A percentile compares a stretch with the other conserved stretches of the same genome.
Evolutionary conservation across 2,113 vertebrate species (phyloP).

Genomic region (Fregata magnificens): DNA sequence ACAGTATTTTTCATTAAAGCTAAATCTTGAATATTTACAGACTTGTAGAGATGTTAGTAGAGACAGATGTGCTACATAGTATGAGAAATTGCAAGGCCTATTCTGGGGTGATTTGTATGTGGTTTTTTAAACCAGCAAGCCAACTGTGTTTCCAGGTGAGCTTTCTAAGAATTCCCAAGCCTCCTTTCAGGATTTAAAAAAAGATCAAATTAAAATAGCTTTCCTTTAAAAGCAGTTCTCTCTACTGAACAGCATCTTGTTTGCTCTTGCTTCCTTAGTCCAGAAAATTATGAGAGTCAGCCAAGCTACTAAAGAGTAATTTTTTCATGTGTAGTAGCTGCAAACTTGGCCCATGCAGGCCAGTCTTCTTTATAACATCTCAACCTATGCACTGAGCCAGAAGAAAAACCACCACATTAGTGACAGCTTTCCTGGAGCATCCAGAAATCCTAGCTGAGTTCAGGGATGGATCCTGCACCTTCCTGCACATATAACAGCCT

Average conservation of each 20-base stretch:
- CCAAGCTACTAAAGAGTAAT: background rate
- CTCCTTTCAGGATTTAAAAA: background rate
- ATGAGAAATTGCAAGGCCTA: background rate
- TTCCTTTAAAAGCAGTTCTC: background rate
- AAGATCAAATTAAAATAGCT: background rate
- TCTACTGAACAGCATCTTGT: background rate
- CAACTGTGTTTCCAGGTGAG: background rate
- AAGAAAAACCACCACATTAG: background rate
- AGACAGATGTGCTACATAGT: background rate
- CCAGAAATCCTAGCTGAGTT: background rate
- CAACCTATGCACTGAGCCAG: background rate
- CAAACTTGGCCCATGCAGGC: background rate
- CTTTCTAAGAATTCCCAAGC: background rate
- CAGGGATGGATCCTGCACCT: background rate
- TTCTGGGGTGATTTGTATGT: background rate
- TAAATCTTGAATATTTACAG: conserved; percentile 46
- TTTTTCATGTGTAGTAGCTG: background rate
- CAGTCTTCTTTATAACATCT: background rate
- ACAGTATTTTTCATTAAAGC: conserved; percentile 30
- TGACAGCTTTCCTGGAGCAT: background rate
- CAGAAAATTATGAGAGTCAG: background rate
- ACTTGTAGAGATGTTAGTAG: background rate
- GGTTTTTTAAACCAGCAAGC: background rate
- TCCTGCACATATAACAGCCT: background rate
- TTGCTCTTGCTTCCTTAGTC: background rate